A percentile compares a stretch with the other conserved stretches of the same genome.
These are phyloP conservation scores for Coelopa pilipes DNA, from an alignment of 2,888 invertebrate species.

Conservation along the genomic window DNA sequence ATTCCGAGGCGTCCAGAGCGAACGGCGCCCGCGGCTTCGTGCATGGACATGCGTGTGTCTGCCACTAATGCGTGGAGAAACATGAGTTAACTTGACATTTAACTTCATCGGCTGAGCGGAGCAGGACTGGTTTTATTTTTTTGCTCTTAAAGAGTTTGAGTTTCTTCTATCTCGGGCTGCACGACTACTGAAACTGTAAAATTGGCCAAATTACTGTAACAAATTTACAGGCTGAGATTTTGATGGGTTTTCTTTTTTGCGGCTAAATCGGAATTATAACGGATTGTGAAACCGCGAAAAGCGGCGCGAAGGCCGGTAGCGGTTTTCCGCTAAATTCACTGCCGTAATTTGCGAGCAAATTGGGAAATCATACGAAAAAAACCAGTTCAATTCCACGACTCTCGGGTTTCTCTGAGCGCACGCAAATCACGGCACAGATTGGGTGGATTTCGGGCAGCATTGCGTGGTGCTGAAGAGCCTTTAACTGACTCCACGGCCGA, in stretches of 20 bases:
- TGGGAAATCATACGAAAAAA: background rate
- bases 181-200: background rate
- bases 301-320: conserved; percentile 14
- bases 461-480: too few relatives aligned
- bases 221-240: background rate
- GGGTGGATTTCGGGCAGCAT: too few relatives aligned
- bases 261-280: conserved; percentile 11
- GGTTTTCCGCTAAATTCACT: background rate
- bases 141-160: too few relatives aligned
- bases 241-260: background rate
- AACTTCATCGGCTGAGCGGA: background rate
- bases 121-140: background rate
- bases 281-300: conserved; percentile 27
- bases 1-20: background rate
- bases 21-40: too few relatives aligned
- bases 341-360: background rate
- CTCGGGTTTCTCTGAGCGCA: too few relatives aligned
- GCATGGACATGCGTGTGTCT: background rate
- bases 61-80: background rate
- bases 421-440: too few relatives aligned
- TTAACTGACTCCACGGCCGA: too few relatives aligned
- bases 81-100: conserved; percentile 27
- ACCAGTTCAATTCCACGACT: background rate
- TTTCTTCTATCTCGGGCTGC: too few relatives aligned
- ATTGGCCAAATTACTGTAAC: conserved; percentile 1